Percentiles rank a stretch among this genome's conserved stretches.
Evolutionary conservation across 2,113 vertebrate species (phyloP).

Genomic region (Pongo pygmaeus): DNA sequence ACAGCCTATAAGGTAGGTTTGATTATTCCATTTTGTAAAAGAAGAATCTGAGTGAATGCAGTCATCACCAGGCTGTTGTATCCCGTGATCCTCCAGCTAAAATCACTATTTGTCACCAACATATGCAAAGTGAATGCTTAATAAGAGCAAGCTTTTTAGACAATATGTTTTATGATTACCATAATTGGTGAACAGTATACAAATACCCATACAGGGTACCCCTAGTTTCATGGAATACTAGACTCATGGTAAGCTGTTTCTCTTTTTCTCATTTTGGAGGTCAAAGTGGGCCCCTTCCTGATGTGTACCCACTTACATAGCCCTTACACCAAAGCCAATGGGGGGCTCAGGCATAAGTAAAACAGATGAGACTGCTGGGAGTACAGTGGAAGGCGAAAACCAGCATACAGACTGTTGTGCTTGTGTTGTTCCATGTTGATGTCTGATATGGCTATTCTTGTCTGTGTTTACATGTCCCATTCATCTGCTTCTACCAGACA

Average conservation of each 20-base stretch:
- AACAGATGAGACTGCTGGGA: neutral
- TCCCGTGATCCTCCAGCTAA: neutral
- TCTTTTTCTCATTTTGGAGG: constrained; percentile 12
- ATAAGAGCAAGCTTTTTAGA: constrained; percentile 56
- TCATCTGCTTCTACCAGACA: constrained; percentile 66
- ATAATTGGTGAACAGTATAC: neutral
- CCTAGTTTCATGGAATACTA: neutral
- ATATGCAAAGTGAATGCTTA: constrained; percentile 15
- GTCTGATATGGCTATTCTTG: constrained; percentile 62
- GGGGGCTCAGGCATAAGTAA: neutral
- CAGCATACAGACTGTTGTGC: constrained; percentile 14
- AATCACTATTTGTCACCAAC: constrained; percentile 4
- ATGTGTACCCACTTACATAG: neutral
- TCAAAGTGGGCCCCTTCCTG: neutral
- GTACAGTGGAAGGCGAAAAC: neutral
- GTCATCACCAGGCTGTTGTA: constrained; percentile 29
- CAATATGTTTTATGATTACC: constrained; percentile 28
- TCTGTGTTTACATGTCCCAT: constrained; percentile 74
- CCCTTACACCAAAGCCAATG: neutral
- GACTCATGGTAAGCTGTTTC: neutral
- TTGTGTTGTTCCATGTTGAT: constrained; percentile 58
- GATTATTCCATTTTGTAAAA: neutral
- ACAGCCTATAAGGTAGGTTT: neutral
- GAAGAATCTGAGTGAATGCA: neutral
- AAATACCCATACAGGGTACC: neutral